These are phyloP conservation scores for Xiphias gladius DNA, from an alignment of 2,113 vertebrate genomes.

Conservation along the genomic window DNA sequence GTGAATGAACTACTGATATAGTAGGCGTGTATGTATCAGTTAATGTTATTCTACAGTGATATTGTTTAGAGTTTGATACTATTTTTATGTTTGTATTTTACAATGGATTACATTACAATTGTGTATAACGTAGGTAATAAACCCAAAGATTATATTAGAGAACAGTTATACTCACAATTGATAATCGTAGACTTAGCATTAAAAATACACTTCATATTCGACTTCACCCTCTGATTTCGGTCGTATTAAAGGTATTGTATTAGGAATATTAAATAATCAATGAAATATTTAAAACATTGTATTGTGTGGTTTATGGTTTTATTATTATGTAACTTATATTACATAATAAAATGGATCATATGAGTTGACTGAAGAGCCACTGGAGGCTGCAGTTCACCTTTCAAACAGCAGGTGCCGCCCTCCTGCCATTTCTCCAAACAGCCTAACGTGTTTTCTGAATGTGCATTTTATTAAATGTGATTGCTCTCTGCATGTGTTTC, in stretches of 20 bases:
- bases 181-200: not conserved
- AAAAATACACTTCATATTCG: no score
- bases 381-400: constrained; percentile 17
- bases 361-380: not conserved
- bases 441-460: not conserved
- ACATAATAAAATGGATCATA: not conserved
- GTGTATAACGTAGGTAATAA: not conserved
- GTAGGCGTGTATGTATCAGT: no score
- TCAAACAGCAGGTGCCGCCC: constrained; percentile 48
- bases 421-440: not conserved
- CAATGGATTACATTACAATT: no score
- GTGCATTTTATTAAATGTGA: not conserved
- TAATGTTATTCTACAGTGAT: no score
- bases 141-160: not conserved
- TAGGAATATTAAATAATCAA: not conserved
- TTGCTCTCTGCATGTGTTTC: not conserved
- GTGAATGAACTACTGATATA: no score
- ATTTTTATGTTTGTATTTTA: no score
- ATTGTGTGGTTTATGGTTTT: not conserved
- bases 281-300: not conserved
- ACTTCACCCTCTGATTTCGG: not conserved
- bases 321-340: not conserved
- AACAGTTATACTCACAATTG: not conserved
- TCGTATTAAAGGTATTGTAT: not conserved
- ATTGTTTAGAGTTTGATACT: no score